Evolutionary conservation across 2,797 vertebrate genomes (phyloP), one percentile per base, ranked within the genome.

Genomic region (Poecilia picta): DNA sequence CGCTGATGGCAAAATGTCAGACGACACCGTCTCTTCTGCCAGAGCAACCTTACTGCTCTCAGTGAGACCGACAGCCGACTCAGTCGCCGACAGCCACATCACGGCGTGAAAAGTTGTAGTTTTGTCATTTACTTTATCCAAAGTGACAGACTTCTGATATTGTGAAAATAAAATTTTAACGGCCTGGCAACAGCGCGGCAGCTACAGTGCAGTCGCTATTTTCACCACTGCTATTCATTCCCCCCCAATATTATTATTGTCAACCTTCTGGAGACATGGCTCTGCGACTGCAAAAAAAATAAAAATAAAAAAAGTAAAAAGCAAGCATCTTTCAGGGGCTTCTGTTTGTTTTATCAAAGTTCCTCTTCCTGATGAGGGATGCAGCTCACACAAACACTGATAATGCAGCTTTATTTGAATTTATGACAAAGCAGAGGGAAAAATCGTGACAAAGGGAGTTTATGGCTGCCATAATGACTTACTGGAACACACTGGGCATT

Each of bases 1-100:
- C 5, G 71, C 76, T 71, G n/a, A 55, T 72, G 77, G 82, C 79
- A 88, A 31, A 77, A 78, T 83, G 73, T 83, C 83, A 79, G 43
- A 10, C 8, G 70, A 79, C 62, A 68, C 20, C 15, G 33, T 74
- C 74, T 77, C 75, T 83, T 31, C 59, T 84, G 77, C 62, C 76
- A 74, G 73, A n/a, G 41, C 71, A 77, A 73, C 74, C 77, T 80
- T 72, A 81, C 2, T n/a, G 51, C 64, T 79, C 81, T 81, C 76
- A 75, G 1, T 55, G 23, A 15, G 71, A 79, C 72, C 47, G 66
- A 51, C 12, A 80, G 62, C 49, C 25, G n/a, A 25, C 57, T 41
- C 25, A 78, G 46, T 66, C 82, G n/a, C 15, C 75, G 53, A 81
- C 2, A 78, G 6, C 23, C 45, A 62, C 53, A 64, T 71, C 43